Evolutionary conservation across 30 jellyfish, hydroid and myxozoan species (phyloP).

Genomic region (Aurelia aurita): DNA sequence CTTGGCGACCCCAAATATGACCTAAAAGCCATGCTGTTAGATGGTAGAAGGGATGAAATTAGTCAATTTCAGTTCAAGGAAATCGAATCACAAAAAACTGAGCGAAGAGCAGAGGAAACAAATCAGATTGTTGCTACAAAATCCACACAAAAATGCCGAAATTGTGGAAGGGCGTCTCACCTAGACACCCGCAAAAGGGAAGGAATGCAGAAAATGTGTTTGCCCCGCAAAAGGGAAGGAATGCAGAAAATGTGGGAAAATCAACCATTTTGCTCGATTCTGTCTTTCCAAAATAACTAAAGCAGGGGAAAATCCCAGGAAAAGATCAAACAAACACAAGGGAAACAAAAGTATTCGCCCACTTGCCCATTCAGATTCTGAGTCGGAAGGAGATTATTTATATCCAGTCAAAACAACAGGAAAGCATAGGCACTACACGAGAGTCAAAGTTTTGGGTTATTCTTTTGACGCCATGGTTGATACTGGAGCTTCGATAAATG

Average conservation of each 20-base stretch:
- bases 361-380: constrained; percentile 8
- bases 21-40: constrained; percentile 36
- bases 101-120: not conserved
- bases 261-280: too few species aligned
- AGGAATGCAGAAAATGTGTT: too few species aligned
- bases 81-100: not conserved
- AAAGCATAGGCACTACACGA: constrained; percentile 1
- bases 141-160: not conserved
- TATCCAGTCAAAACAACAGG: constrained; percentile 2
- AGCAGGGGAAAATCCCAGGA: too few species aligned
- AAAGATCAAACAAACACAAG: too few species aligned
- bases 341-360: constrained; percentile 19
- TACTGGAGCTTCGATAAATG: too few species aligned
- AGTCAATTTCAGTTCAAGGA: constrained; percentile 11
- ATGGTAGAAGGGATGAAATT: constrained; percentile 30
- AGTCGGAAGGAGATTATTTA: constrained; percentile 3
- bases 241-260: too few species aligned
- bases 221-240: too few species aligned
- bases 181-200: too few species aligned
- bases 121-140: not conserved
- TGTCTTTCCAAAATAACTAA: too few species aligned
- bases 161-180: not conserved
- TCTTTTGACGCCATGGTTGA: too few species aligned
- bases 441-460: constrained; percentile 5
- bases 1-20: constrained; percentile 37